Conservation (phyloP, 2,888 invertebrate genomes). For the Eupelmus urozonus region DNA sequence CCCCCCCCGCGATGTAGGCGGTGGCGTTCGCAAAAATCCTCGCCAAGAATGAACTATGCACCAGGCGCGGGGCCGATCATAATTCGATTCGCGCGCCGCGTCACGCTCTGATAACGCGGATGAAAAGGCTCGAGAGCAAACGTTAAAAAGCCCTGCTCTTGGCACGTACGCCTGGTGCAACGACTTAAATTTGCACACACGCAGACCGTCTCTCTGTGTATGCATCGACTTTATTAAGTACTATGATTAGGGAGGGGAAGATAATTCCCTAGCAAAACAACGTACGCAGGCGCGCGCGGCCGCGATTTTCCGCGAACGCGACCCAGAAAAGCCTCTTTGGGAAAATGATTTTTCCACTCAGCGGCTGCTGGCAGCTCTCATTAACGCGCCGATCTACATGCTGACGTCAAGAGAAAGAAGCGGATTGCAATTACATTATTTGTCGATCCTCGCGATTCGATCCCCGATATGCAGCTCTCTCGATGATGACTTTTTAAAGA, state of each 20-base stretch:
- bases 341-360: neutral
- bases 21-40: neutral
- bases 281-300: neutral
- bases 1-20: neutral
- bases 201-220: neutral
- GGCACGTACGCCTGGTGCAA: neutral
- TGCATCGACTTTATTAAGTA: conserved; percentile 16
- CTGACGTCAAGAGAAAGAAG: neutral
- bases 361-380: neutral
- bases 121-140: conserved; percentile 18
- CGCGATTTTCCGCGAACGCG: conserved; percentile 31
- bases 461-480: conserved; percentile 1
- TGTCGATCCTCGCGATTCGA: neutral
- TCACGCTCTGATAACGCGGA: conserved; percentile 43
- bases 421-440: conserved; percentile 2
- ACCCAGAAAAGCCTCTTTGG: conserved; percentile 21
- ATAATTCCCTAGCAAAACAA: conserved; percentile 6
- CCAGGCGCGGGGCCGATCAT: too few relatives aligned
- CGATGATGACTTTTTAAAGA: conserved; percentile 6
- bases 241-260: conserved; percentile 14
- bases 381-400: neutral
- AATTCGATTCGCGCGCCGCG: conserved; percentile 23
- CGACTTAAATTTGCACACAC: neutral
- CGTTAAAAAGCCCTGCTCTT: neutral
- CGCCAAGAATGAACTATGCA: conserved; percentile 14